Base-by-base conservation (phyloP, 1,140 invertebrate species). In the Halotydeus destructor region DNA sequence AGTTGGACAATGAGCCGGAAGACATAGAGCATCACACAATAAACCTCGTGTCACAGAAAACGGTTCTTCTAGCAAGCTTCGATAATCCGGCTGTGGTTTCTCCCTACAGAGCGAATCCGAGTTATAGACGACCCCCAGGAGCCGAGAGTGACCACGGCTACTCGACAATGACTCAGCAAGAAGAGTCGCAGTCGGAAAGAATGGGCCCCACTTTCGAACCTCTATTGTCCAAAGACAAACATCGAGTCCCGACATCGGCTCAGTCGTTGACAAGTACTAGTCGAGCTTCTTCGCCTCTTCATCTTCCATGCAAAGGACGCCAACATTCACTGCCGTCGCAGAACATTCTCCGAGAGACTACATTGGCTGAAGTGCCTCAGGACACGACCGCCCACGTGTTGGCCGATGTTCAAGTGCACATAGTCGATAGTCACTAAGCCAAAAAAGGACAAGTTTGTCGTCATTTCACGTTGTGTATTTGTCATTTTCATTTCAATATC, bases 61-160 rank as follows among this genome's bases (percentile, higher is more conserved):
- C 62, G 45, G 55, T 64, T 50, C 56, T 62, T 2, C 45, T 63
- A 38, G 55, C 57, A 23, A 53, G 55, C 43, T 58, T 64, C 52
- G 63, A 65, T 36, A 62, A 61, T 44, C 55, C 60, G 9, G 60
- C 76, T 1, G 72, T 75, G 3, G 72, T 84, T 45, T 86, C 81
- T 1, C 84, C 84, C 0, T 89, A 89, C 55, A 71, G 79, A 33
- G 74, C 88, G 31, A 74, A 80, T 11, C 78, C 79, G 0, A 67
- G 66, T 30, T 85, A 86, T 53, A 66, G 78, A 25, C 64, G 81
- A 32, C 75, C 78, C 18, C 72, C 75, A 14, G 72, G 75, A 6
- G 78, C 76, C 4, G 82, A 85, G 50, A 85, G 80, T 24, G 85
- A 91, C 62, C 81, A 88, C 57, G 85, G 85, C 2, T 91, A 91